phyloP scores from a whole-genome alignment of 1,140 invertebrate species.

The Drosophila santomea region DNA sequence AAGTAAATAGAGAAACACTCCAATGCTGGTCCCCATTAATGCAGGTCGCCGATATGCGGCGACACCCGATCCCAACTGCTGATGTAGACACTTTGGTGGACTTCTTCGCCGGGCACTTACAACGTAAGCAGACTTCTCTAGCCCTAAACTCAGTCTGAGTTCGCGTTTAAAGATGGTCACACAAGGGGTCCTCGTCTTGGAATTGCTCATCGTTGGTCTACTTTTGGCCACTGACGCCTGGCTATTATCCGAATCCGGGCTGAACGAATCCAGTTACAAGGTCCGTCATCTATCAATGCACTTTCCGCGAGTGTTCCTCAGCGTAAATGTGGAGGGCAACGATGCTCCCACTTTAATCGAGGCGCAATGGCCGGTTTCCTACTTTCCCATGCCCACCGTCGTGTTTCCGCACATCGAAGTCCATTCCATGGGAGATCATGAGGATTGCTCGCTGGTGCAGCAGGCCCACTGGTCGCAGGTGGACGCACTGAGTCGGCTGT shows the following conservation, averaged over 20 bases:
- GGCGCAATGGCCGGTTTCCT: slow-evolving; percentile 73
- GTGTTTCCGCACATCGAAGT: slow-evolving; percentile 60
- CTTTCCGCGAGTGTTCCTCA: slow-evolving; percentile 74
- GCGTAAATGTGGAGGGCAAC: slow-evolving; percentile 59
- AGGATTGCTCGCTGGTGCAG: slow-evolving; percentile 66
- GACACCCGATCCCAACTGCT: slow-evolving; percentile 45
- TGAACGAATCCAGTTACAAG: slow-evolving; percentile 73
- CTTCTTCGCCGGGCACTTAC: slow-evolving; percentile 16
- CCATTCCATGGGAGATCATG: slow-evolving; percentile 52
- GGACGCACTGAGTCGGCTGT: slow-evolving; percentile 68
- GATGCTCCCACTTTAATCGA: slow-evolving; percentile 75
- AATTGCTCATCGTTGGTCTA: background rate
- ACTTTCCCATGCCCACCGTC: slow-evolving; percentile 62
- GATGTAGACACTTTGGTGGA: slow-evolving; percentile 36
- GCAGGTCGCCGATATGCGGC: slow-evolving; percentile 44
- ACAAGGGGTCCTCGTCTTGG: slow-evolving; percentile 15
- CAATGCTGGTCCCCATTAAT: slow-evolving; percentile 27
- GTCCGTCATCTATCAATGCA: slow-evolving; percentile 77
- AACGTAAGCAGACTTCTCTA: slow-evolving; percentile 30
- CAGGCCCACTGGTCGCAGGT: slow-evolving; percentile 78
- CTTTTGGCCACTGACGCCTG: slow-evolving; percentile 25
- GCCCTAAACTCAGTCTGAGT: slow-evolving; percentile 32
- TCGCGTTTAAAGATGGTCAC: slow-evolving; percentile 44
- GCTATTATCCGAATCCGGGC: slow-evolving; percentile 54
- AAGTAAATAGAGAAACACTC: slow-evolving; percentile 14